Conservation (phyloP, 2,888 invertebrate genomes). For the Frankliniella fusca region DNA sequence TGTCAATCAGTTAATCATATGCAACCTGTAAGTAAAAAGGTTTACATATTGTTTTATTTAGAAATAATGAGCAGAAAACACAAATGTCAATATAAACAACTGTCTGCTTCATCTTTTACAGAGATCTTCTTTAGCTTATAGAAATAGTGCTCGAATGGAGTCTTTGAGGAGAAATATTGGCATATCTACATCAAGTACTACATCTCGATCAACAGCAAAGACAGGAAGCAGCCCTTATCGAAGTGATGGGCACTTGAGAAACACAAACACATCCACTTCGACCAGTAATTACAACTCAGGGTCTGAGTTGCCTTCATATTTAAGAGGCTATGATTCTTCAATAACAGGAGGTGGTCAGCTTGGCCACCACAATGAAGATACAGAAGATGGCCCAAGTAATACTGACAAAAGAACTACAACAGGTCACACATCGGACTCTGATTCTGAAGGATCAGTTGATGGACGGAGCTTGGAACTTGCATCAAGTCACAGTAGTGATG, state of each 20-base stretch:
- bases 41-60: neutral
- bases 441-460: constrained; percentile 52
- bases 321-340: constrained; percentile 59
- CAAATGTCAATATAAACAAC: neutral
- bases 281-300: constrained; percentile 79
- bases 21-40: constrained; percentile 32
- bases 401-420: constrained; percentile 42
- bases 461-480: constrained; percentile 84
- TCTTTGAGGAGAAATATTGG: constrained; percentile 73
- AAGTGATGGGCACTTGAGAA: constrained; percentile 76
- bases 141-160: constrained; percentile 53
- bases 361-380: constrained; percentile 35
- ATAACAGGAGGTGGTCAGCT: constrained; percentile 39
- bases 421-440: constrained; percentile 45
- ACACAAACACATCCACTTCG: constrained; percentile 74
- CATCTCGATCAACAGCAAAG: constrained; percentile 89
- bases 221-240: constrained; percentile 90
- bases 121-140: constrained; percentile 79
- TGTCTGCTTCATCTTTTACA: constrained; percentile 40
- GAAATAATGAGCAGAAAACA: neutral
- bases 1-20: constrained; percentile 54
- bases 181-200: constrained; percentile 91
- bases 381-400: constrained; percentile 35
- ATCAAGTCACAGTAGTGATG: constrained; percentile 93
- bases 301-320: constrained; percentile 70